phyloP scores from a whole-genome alignment of 2,888 invertebrate species.

The Asteroscopus sphinx region DNA sequence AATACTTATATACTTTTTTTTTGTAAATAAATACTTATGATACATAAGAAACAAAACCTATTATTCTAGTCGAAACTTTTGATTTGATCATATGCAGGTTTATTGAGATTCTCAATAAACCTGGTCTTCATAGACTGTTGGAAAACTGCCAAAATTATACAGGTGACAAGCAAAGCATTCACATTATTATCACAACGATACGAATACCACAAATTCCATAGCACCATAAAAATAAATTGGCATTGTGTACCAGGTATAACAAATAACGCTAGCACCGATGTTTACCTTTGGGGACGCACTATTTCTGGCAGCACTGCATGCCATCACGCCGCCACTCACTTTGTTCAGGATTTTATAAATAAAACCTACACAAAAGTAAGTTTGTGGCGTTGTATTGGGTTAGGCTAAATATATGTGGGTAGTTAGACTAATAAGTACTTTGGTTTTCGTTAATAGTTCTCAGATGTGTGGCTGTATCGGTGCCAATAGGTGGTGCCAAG shows the following conservation, averaged over 20 bases:
- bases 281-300: slow-evolving; percentile 63
- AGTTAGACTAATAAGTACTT: slow-evolving; percentile 5
- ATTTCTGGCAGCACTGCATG: slow-evolving; percentile 50
- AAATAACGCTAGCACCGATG: slow-evolving; percentile 41
- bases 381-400: slow-evolving; percentile 14
- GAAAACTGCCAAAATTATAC: not conserved
- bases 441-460: not conserved
- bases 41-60: too few species aligned
- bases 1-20: too few species aligned
- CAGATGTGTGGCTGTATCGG: not conserved
- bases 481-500: slow-evolving; percentile 1
- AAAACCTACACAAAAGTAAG: slow-evolving; percentile 35
- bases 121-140: too few species aligned
- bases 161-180: not conserved
- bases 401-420: slow-evolving; percentile 12
- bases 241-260: slow-evolving; percentile 55
- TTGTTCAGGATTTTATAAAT: slow-evolving; percentile 54
- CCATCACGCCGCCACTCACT: slow-evolving; percentile 55
- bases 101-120: too few species aligned
- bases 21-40: too few species aligned
- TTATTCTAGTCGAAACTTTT: too few species aligned
- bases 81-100: too few species aligned
- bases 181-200: not conserved
- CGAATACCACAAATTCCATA: slow-evolving; percentile 18
- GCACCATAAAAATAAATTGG: slow-evolving; percentile 48